Percentiles rank a stretch among this genome's conserved stretches.
phyloP scores from a whole-genome alignment of 2,113 vertebrate species.

The Ceuthmochares aereus region DNA sequence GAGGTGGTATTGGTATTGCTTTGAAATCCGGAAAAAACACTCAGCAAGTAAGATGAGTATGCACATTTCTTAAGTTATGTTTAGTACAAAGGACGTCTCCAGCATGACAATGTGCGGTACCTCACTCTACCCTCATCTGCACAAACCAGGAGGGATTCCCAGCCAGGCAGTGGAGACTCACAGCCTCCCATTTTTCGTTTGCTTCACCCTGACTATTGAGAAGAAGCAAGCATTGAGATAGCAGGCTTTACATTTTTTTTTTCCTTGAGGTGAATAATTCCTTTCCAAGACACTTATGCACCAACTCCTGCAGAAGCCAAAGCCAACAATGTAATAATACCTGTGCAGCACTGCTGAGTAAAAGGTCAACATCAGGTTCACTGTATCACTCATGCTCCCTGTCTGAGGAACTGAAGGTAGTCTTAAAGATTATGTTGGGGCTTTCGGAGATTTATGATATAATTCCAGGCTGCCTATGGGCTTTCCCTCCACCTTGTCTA shows the following conservation, averaged over 20 bases:
- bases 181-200: background rate
- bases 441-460: conserved; percentile 32
- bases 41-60: background rate
- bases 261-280: background rate
- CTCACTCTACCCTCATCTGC: background rate
- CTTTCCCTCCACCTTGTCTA: conserved; percentile 19
- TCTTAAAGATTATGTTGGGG: conserved; percentile 40
- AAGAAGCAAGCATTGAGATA: background rate
- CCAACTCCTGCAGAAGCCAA: background rate
- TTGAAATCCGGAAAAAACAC: background rate
- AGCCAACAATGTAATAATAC: background rate
- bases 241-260: background rate
- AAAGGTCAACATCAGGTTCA: conserved; percentile 14
- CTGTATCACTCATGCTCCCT: background rate
- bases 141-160: background rate
- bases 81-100: background rate
- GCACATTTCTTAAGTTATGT: background rate
- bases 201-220: background rate
- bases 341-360: background rate
- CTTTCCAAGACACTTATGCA: background rate
- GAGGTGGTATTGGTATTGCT: background rate
- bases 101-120: background rate
- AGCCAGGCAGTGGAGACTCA: background rate
- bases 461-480: conserved; percentile 42
- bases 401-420: background rate